A percentile compares a stretch with the other conserved stretches of the same genome.
These are phyloP conservation scores for Conomelus anceps DNA, from an alignment of 2,888 invertebrate species.

Conservation along the genomic window DNA sequence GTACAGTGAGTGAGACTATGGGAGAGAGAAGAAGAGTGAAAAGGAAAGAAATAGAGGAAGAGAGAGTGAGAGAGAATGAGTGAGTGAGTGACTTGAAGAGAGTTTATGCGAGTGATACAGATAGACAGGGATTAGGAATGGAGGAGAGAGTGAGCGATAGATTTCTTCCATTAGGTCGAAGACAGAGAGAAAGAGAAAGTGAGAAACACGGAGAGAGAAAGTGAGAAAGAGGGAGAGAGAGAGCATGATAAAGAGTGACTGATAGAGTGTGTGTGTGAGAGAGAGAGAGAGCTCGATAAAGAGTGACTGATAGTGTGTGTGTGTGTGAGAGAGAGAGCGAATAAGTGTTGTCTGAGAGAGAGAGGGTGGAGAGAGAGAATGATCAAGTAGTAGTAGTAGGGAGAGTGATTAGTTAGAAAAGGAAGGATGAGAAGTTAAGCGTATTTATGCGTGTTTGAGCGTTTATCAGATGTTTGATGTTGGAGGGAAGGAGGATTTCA, in stretches of 20 bases:
- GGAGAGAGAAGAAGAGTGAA: not conserved
- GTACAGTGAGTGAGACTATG: not conserved
- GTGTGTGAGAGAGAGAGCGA: not conserved
- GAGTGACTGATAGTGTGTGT: too few species aligned
- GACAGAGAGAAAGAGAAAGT: not conserved
- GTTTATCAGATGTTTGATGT: not conserved
- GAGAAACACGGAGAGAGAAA: too few species aligned
- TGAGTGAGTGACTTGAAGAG: not conserved
- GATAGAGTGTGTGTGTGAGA: not conserved
- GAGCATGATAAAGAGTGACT: not conserved
- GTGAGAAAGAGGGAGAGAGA: not conserved
- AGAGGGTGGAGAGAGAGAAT: not conserved
- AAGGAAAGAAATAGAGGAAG: not conserved
- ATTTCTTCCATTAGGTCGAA: not conserved
- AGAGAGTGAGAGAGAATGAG: not conserved
- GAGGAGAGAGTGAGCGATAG: not conserved
- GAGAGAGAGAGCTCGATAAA: not conserved
- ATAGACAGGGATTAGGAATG: too few species aligned
- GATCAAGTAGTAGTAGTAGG: not conserved
- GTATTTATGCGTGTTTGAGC: not conserved
- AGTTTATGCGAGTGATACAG: not conserved
- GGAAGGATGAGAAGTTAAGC: not conserved
- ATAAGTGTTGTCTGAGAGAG: not conserved
- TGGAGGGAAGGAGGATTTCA: not conserved
- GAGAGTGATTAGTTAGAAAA: not conserved